These are phyloP conservation scores for Epizoanthus illoricatus DNA, from an alignment of 92 coral and sea anemone species.

Conservation along the genomic window DNA sequence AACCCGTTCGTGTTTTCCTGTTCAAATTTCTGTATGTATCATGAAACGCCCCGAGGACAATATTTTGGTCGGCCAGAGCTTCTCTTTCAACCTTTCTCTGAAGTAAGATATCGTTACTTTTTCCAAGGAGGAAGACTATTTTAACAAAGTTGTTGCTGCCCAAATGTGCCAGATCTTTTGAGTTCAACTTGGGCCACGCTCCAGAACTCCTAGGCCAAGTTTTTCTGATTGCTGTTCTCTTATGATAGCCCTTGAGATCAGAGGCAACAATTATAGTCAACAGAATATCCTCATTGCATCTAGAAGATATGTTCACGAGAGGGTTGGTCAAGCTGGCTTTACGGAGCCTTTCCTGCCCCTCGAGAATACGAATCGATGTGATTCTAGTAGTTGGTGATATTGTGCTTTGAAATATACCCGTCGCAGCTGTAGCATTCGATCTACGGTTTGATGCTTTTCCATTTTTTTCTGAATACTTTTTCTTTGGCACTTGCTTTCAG, in stretches of 20 bases:
- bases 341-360: background rate
- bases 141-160: background rate
- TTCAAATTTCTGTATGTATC: slow-evolving; percentile 1
- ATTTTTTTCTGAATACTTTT: background rate
- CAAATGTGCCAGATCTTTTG: background rate
- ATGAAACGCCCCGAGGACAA: background rate
- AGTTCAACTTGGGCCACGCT: background rate
- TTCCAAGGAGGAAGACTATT: slow-evolving; percentile 6
- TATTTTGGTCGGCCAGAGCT: background rate
- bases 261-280: slow-evolving; percentile 1
- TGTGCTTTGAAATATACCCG: background rate
- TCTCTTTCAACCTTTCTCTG: slow-evolving; percentile 8
- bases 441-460: background rate
- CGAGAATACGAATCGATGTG: background rate
- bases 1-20: slow-evolving; percentile 3
- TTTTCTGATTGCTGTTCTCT: background rate
- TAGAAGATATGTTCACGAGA: background rate
- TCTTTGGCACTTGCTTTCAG: background rate
- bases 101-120: background rate
- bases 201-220: background rate
- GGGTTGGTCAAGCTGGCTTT: background rate
- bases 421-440: too few relatives aligned
- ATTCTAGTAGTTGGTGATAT: background rate
- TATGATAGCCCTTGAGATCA: background rate
- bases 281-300: background rate